Base-by-base conservation (phyloP, 2,113 vertebrate genomes). In the Tupaia tana region DNA sequence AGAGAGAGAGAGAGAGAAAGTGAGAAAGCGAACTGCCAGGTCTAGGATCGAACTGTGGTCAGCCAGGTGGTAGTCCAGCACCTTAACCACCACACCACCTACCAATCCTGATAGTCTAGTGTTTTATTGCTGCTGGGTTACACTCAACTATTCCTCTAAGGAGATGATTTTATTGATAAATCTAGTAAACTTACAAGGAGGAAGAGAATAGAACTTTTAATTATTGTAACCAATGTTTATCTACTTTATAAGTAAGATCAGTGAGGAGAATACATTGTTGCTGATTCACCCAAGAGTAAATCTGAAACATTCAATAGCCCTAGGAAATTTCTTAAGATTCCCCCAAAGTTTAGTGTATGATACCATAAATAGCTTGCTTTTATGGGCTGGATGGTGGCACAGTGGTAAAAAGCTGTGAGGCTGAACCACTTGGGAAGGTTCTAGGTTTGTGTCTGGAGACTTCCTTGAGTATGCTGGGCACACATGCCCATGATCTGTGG, bases 101-200 rank as follows among this genome's bases (percentile, higher is more conserved):
- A 25, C 7, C 66, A 27, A 67, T 22, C 22, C 66, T 10, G 66
- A 25, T 67, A 67, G 66, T 9, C 22, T 6, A 67, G 22, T 67
- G 27, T 58, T 59, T 80, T 58, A 58, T 25, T 74, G 22, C 69
- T 89, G 25, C 61, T 61, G 70, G 34, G 19, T 78, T 83, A 27
- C 63, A 94, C 27, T 81, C 78, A 91, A 58, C 11, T 20, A 67
- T 20, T 18, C 58, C 19, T 75, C 71, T 61, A 54, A 61, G 66
- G 63, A 94, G 78, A 82, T 82, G 25, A 88, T 91, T 97, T 91
- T 86, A 82, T 67, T 91, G 64, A 73, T 86, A 91, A 81, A 71
- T 69, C 52, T 81, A 73, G 43, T 91, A 74, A 73, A 88, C 16
- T 56, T 59, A 88, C 80, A 29, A 82, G 43, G 29, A 12, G 7